phyloP scores from a whole-genome alignment of 2,113 vertebrate species.

The Stictonetta naevosa region DNA sequence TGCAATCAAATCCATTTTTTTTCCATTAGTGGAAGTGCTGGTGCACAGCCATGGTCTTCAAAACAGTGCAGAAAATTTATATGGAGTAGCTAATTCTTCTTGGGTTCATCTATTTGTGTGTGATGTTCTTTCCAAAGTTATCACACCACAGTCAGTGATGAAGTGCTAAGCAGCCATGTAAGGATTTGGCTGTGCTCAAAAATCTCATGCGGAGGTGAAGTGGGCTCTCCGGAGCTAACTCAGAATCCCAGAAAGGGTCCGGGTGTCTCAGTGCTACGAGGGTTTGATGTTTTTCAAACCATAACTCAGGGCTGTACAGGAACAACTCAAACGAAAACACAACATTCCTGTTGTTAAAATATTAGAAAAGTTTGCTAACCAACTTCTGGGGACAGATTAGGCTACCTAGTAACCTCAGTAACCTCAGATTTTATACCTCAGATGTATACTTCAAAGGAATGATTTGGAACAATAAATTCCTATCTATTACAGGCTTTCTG shows the following conservation, averaged over 20 bases:
- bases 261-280: accelerated
- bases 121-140: conserved; percentile 7
- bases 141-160: neutral
- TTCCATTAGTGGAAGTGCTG: neutral
- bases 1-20: conserved; percentile 6
- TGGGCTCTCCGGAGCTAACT: neutral
- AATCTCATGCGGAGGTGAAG: neutral
- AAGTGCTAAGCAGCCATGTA: conserved; percentile 37
- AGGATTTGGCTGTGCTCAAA: conserved; percentile 15
- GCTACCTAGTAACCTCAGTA: neutral
- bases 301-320: neutral
- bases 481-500: neutral
- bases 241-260: neutral
- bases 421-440: neutral
- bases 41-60: neutral
- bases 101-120: neutral
- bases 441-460: neutral
- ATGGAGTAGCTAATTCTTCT: neutral
- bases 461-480: neutral
- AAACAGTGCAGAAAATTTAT: neutral
- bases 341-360: neutral
- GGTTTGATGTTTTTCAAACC: neutral
- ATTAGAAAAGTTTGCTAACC: neutral
- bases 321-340: neutral
- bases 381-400: neutral